These are phyloP conservation scores for Drosophila athabasca DNA, from an alignment of 1,140 invertebrate species.

Conservation along the genomic window DNA sequence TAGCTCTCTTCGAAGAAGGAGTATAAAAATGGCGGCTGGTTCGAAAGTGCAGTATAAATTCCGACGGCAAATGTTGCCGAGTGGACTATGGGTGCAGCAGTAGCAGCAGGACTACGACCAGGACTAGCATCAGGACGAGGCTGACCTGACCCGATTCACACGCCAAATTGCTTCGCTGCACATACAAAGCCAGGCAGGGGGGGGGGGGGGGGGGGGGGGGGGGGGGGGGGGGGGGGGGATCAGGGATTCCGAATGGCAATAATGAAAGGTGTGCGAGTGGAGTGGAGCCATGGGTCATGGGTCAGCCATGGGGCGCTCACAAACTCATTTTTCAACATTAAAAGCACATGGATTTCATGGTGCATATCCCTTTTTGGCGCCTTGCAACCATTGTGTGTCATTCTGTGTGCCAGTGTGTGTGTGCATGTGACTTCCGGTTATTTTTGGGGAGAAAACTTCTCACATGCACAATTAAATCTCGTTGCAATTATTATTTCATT, in stretches of 20 bases:
- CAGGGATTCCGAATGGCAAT: not conserved
- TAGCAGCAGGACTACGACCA: not conserved
- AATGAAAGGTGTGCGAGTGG: not conserved
- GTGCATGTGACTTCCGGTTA: slow-evolving; percentile 34
- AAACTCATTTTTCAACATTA: slow-evolving; percentile 81
- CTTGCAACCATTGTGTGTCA: slow-evolving; percentile 45
- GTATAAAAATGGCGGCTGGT: slow-evolving; percentile 7
- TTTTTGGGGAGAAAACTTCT: slow-evolving; percentile 46
- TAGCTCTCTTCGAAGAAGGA: not conserved
- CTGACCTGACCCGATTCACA: slow-evolving; percentile 79
- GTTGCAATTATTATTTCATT: slow-evolving; percentile 71
- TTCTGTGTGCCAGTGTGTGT: slow-evolving; percentile 5
- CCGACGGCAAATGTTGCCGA: slow-evolving; percentile 39
- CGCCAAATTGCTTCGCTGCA: slow-evolving; percentile 79
- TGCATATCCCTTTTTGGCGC: slow-evolving; percentile 72
- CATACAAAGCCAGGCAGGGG: slow-evolving; percentile 53
- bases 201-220: no score
- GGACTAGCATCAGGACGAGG: slow-evolving; percentile 20
- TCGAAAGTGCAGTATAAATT: slow-evolving; percentile 71
- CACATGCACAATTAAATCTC: slow-evolving; percentile 72
- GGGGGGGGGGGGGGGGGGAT: not conserved
- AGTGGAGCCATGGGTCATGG: not conserved
- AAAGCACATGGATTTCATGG: slow-evolving; percentile 77
- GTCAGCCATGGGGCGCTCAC: slow-evolving; percentile 56
- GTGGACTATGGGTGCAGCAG: slow-evolving; percentile 4